Base-by-base conservation (phyloP, 2,888 invertebrate genomes). In the Empis stercorea region DNA sequence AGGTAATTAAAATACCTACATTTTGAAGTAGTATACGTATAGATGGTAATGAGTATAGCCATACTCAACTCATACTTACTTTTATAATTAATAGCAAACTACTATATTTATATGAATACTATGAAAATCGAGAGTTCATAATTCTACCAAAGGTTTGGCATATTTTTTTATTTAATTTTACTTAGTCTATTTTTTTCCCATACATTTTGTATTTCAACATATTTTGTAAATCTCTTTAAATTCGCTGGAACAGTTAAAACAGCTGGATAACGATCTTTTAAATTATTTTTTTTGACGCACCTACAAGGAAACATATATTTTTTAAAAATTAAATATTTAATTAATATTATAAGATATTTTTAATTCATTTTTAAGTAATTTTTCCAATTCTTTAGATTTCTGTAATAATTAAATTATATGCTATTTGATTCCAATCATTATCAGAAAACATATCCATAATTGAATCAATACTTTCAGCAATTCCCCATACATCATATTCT, bases 401-500 rank as follows among this genome's bases (percentile, higher is more conserved):
- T 76, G 75, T 3, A 79, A 72, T 44, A 86, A 71, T 53, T 76
- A 84, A 72, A 59, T 80, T 79, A 50, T 70, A 70, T 1, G 82
- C 79, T 48, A 84, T 65, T 16, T 60, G 59, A 61, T 85, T 80
- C 47, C 81, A 79, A 59, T 83, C 80, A 59, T 87, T 86, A 59
- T 85, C 84, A 0, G 81, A 76, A 65, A 82, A 87, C 54, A 87
- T 74, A 60, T 87, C 87, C 66, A 86, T 81, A 23, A 86, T 60
- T 1, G 81, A 78, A 60, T 87, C 87, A 36, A 86, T 61, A 4
- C 81, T 77, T 69, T 87, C 87, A 0, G 85, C 83, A 32, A 80
- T 68, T 6, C 84, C 77, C 80, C 83, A 83, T 9, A 81, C 75
- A 51, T 81, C 79, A 16, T 70, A 65, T 58, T 84, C 82, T 56